A percentile compares a stretch with the other conserved stretches of the same genome.
Conservation (phyloP, 2,113 vertebrate genomes). For the Erythrocebus patas region DNA sequence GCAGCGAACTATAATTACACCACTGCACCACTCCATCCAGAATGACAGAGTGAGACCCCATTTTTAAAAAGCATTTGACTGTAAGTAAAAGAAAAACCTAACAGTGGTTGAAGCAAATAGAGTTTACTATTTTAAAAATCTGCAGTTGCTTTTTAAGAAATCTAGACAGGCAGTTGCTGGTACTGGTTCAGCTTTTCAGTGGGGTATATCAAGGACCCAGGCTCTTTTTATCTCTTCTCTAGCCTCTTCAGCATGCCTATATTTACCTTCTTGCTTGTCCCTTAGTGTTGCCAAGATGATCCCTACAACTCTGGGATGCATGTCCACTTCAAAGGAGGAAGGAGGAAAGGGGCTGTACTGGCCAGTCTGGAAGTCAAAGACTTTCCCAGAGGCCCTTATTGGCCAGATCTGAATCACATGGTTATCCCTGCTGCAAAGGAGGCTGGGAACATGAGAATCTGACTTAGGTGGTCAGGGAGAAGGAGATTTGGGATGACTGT, state of each 20-base stretch:
- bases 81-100: background rate
- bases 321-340: background rate
- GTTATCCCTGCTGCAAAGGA: background rate
- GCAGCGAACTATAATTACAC: too few species aligned
- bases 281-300: background rate
- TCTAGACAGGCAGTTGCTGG: background rate
- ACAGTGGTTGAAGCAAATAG: background rate
- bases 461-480: background rate
- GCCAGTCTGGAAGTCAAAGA: background rate
- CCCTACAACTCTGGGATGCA: background rate
- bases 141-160: too few species aligned
- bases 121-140: too few species aligned
- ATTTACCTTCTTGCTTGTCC: background rate
- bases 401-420: background rate
- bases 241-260: background rate
- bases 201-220: background rate
- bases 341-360: background rate
- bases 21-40: too few species aligned
- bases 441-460: background rate
- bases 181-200: background rate
- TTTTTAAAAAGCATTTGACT: background rate
- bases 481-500: background rate
- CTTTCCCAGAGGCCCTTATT: background rate
- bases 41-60: too few species aligned
- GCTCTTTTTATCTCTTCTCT: background rate